These are phyloP conservation scores for Dichetophora obliterata DNA, from an alignment of 2,888 invertebrate genomes.

Conservation along the genomic window DNA sequence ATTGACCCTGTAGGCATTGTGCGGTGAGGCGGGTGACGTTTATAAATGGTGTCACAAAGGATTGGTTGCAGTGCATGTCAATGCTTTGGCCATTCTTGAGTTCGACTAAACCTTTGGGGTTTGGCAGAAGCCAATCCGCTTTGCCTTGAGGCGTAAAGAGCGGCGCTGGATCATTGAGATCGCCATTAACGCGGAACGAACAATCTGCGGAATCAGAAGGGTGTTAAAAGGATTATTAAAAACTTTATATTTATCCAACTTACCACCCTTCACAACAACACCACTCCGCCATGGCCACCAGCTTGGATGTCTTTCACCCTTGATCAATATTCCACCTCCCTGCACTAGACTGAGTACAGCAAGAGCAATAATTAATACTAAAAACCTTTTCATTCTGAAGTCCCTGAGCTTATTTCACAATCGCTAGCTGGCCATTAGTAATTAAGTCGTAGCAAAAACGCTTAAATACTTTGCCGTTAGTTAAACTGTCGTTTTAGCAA, in stretches of 20 bases:
- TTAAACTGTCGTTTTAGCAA: too few species aligned
- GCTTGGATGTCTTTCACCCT: not conserved
- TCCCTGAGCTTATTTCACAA: too few species aligned
- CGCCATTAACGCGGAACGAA: slow-evolving; percentile 55
- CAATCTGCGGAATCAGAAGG: slow-evolving; percentile 45
- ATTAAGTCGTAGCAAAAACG: too few species aligned
- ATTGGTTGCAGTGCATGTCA: slow-evolving; percentile 61
- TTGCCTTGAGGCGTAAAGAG: slow-evolving; percentile 71
- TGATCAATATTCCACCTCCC: not conserved
- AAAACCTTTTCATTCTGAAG: not conserved
- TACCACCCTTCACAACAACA: slow-evolving; percentile 21
- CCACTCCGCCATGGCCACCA: not conserved
- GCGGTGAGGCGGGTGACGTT: slow-evolving; percentile 53
- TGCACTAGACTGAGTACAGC: not conserved
- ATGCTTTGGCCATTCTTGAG: slow-evolving; percentile 56
- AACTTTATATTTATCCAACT: slow-evolving; percentile 35
- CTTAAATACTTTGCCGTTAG: too few species aligned
- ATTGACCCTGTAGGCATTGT: slow-evolving; percentile 57
- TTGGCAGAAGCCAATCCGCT: slow-evolving; percentile 57
- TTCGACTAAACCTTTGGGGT: slow-evolving; percentile 54
- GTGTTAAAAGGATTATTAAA: not conserved
- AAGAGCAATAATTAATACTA: not conserved
- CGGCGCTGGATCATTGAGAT: slow-evolving; percentile 72
- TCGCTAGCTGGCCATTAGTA: too few species aligned
- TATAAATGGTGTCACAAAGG: slow-evolving; percentile 50